Base-by-base conservation (phyloP, 2,113 vertebrate species). In the Pelodiscus sinensis region DNA sequence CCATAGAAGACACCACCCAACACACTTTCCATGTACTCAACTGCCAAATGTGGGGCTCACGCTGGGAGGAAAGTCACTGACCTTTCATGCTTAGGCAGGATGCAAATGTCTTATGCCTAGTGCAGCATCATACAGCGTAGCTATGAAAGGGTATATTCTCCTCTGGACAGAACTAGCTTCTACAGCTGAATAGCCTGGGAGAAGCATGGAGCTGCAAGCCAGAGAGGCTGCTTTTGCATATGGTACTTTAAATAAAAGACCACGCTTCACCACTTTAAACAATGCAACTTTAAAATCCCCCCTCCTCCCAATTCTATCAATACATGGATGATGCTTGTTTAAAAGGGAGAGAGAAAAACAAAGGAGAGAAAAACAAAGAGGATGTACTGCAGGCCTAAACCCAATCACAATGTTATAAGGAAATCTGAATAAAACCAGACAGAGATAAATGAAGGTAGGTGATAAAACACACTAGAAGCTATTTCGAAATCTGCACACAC, bases 371-470 rank as follows among this genome's bases (percentile, higher is more conserved):
- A 92, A 92, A 96, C 81, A 38, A 85, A 71, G 73, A 88, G 86
- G 78, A 80, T 44, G 31, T 68, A 93, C 60, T 51, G 52, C 57
- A 92, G 82, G 90, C 68, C 8, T 24, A 92, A 96, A 87, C 93
- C 79, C 3, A 79, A 38, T 51, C 56, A 85, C 77, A 38, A 71
- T 50, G 10, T 84, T 44, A 68, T 91, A 93, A 96, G 81, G 58
- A 50, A 78, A 92, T 90, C 51, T 92, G 84, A 94, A 95, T 95
- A 94, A 90, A 95, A 91, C 79, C 57, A 87, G 97, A 97, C n/a
- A 88, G n/a, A 96, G 82, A 92, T 9, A 94, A 96, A 83, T 93
- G 62, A 94, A 77, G 25, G 51, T 1, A 90, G 54, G 77, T 51
- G 56, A 65, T 94, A 90, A 95, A 95, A 85, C 52, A 88, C 57